Evolutionary conservation across 2,797 vertebrate genomes (phyloP), one percentile per base, ranked within the genome.

Genomic region (Okamejei kenojei): DNA sequence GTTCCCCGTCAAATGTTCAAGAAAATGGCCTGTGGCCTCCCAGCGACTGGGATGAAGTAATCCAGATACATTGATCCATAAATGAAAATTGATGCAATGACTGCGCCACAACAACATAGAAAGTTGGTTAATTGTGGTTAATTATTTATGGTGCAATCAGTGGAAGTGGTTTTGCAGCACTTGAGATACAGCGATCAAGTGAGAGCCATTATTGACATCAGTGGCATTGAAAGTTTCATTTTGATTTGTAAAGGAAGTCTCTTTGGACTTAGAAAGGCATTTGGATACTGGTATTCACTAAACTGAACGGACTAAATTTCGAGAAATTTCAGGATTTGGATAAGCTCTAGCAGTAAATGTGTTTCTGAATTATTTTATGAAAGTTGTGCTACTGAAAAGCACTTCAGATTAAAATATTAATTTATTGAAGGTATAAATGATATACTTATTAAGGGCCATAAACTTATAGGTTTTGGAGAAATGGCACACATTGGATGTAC

Each of bases 11-110:
- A 93, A 99, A 99, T 0, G 98, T 99, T 32, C 97, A 96, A 93
- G 96, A 97, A 93, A 99, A 99, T 0, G 98, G 98, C 26, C 86
- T 97, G 94, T 99, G 98, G 98, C 98, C 98, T 71, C 94, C 96
- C 0, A 94, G 95, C 0, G 97, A 98, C 91, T 99, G 98, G 98
- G 98, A 96, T 35, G 96, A 98, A 32, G 97, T 99, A 76, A 98
- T 99, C 93, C 98, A 98, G 93, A 96, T 99, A 82, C 98, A 97
- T 94, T 99, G 95, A 98, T 54, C 0, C 19, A 73, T 0, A 10
- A 38, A 4, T 91, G 68, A 8, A 74, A 54, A 54, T 54, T 54
- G 45, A 54, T n/a, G 38, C 35, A 71, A 38, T 13, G 38, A 76
- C 73, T 54, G 9, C 17, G 29, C 68, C 68, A 38, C 23, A 92